These are phyloP conservation scores for Pocillopora verrucosa DNA, from an alignment of 64 coral and sea anemone genomes.

Conservation along the genomic window DNA sequence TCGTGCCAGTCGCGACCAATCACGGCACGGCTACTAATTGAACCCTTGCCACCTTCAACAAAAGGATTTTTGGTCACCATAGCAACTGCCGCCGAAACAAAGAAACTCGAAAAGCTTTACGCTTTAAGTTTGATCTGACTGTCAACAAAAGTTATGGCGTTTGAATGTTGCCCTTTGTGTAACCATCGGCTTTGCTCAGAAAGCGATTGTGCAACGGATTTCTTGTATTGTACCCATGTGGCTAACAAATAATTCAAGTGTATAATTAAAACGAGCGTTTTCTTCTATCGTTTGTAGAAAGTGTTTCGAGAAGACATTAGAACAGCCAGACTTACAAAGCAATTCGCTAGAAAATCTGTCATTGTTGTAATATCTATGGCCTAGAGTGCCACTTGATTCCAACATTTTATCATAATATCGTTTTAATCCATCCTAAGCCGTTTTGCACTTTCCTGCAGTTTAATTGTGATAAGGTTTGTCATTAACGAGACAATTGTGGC, in stretches of 20 bases:
- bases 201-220: constrained; percentile 43
- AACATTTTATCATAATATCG: neutral
- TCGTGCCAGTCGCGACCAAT: constrained; percentile 8
- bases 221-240: neutral
- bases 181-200: neutral
- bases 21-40: constrained; percentile 24
- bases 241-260: constrained; percentile 3
- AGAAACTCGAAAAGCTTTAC: neutral
- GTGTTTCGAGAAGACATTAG: neutral
- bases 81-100: constrained; percentile 27
- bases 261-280: neutral
- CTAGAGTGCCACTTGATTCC: constrained; percentile 7
- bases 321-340: too few species aligned
- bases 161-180: constrained; percentile 17
- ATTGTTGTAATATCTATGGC: neutral
- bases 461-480: neutral
- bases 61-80: constrained; percentile 22
- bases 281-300: neutral
- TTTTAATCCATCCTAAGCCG: constrained; percentile 31
- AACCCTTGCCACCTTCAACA: constrained; percentile 3
- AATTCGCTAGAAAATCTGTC: too few species aligned
- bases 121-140: constrained; percentile 2
- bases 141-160: constrained; percentile 15
- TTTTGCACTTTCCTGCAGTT: neutral
- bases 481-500: neutral